Evolutionary conservation across 2,888 invertebrate genomes (phyloP).

Genomic region (Quadroppia sp.): DNA sequence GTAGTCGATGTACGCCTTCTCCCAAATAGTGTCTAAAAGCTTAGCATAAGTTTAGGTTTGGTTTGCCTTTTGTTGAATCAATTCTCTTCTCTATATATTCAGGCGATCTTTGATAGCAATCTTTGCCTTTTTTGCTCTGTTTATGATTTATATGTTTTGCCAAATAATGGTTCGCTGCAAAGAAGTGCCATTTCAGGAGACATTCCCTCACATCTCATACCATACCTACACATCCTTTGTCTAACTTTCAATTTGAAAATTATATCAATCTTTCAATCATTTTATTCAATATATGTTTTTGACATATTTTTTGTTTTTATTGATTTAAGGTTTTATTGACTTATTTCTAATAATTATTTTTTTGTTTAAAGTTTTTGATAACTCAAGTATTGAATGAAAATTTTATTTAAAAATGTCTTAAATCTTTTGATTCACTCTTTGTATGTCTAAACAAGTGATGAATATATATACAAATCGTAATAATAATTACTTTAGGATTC

Average conservation of each 20-base stretch:
- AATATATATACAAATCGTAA: too few species aligned
- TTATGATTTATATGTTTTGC: neutral
- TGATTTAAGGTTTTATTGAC: neutral
- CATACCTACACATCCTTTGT: neutral
- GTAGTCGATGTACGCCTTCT: neutral
- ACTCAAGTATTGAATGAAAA: too few species aligned
- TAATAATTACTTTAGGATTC: constrained; percentile 13
- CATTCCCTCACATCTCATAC: neutral
- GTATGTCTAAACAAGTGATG: too few species aligned
- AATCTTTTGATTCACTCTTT: neutral
- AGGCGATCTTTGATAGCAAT: neutral
- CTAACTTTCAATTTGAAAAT: neutral
- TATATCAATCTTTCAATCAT: neutral
- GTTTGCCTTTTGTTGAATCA: constrained; percentile 7
- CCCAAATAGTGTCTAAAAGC: constrained; percentile 26
- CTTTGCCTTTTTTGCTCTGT: neutral
- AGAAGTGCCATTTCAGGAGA: constrained; percentile 34
- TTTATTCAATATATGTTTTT: too few species aligned
- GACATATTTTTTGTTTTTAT: too few species aligned
- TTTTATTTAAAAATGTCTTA: too few species aligned
- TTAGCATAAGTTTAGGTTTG: constrained; percentile 9
- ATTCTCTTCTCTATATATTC: neutral
- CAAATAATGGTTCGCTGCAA: constrained; percentile 22
- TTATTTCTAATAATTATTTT: neutral
- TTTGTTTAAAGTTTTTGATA: too few species aligned